Base-by-base conservation (phyloP, 2,888 invertebrate species). In the Coleophora flavipennella region DNA sequence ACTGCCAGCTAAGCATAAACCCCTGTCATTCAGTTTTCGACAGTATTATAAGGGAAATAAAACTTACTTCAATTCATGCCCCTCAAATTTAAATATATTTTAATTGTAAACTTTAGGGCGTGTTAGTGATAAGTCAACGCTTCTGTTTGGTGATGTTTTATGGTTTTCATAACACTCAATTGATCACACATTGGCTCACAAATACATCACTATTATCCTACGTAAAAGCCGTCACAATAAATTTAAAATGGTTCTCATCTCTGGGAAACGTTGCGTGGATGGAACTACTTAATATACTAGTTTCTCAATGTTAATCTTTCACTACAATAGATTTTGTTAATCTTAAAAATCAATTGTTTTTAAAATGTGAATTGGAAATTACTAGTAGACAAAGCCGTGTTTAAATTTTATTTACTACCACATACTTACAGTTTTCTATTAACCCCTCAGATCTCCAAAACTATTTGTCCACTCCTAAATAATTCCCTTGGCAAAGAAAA, bases 111-210 rank as follows among this genome's bases (percentile, higher is more conserved):
- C 72, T 72, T 43, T 49, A 64, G 75, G 80, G 79, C 74, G 77
- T 77, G 65, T 60, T 66, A 53, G 43, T 63, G 64, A 70, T 57
- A 57, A 53, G 59, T 62, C 59, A 62, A 63, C 57, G 57, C 50
- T 53, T 55, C 57, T 64, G 60, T 73, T 70, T n/a, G 69, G 66
- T 54, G 47, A 62, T 74, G 72, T 77, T 76, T 68, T 80, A 79
- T 80, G 78, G 78, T 75, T 78, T 78, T 55, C 60, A 70, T 78
- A 76, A 81, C 80, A 83, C 64, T 67, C 78, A 76, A 81, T 83
- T 81, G 75, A 76, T 69, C 64, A 39, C 37, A 25, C 29, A 29
- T 29, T 10, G 38, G 35, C 38, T 32, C 38, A 32, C 41, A 35
- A 38, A 36, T 38, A 39, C 2, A 36, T 35, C 29, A 2, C 10